Base-by-base conservation (phyloP, 2,888 invertebrate genomes). In the Platycnemis pennipes region DNA sequence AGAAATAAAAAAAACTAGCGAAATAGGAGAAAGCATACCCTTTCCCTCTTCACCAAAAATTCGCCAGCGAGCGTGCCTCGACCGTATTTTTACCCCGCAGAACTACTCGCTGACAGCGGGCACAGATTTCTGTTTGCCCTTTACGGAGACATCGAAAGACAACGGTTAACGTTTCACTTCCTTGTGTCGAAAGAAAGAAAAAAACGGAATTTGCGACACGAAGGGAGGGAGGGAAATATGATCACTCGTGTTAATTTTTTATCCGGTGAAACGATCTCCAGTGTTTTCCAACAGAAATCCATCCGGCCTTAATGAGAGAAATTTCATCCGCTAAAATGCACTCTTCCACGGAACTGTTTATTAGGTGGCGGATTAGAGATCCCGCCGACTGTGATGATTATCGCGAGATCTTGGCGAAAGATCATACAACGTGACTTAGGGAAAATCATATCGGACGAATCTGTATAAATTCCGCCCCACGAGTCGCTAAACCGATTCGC, bases 261-360 rank as follows among this genome's bases (percentile, higher is more conserved):
- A 77, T 77, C 77, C n/a, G 13, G 77, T 16, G 37, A 77, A 37
- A 77, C 77, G 77, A 77, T 77, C 37, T 11, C 11, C 2, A 13
- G 31, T 11, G 77, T 77, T 77, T 77, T 77, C 13, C 13, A 77
- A 77, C 31, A 77, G 31, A 37, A 37, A 77, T 37, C 13, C 77
- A 77, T 77, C 77, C 11, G 13, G 3, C 77, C 77, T 77, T 77
- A 77, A 77, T 77, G 77, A 77, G 77, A 77, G 77, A 77, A 77
- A 77, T 37, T 77, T 77, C 13, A 31, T 31, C 77, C 77, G 11
- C 31, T 37, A 37, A 37, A 37, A 77, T n/a, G 37, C 11, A 22
- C 16, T 7, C 77, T 77, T 77, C 77, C 8, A 77, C 11, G 11
- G 37, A 16, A 77, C 37, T 77, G 77, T 13, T 77, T 26, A n/a